These are phyloP conservation scores for Vipera ursinii DNA, from an alignment of 2,797 vertebrate genomes.

Conservation along the genomic window DNA sequence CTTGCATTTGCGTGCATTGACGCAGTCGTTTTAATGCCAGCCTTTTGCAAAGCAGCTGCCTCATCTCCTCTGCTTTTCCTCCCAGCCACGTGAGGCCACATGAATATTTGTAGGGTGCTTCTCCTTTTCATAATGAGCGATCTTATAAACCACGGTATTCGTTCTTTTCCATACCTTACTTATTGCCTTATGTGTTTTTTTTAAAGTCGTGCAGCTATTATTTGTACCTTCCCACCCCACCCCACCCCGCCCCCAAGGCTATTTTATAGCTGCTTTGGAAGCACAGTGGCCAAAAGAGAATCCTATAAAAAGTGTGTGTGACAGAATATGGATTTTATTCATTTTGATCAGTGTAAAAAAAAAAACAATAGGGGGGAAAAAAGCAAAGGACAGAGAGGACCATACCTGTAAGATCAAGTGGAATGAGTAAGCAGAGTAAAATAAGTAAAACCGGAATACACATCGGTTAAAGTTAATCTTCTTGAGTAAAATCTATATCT, in stretches of 20 bases:
- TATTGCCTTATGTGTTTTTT: background rate
- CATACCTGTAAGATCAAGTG: background rate
- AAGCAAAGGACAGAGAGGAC: background rate
- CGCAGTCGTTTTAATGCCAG: fast-evolving
- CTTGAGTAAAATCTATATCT: background rate
- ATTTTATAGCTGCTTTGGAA: background rate
- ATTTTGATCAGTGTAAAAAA: background rate
- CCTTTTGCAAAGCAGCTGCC: background rate
- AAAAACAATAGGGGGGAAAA: background rate
- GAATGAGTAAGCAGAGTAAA: background rate
- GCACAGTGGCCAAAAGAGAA: background rate
- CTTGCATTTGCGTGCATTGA: background rate
- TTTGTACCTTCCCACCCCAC: background rate
- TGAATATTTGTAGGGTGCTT: background rate
- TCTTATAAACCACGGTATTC: background rate
- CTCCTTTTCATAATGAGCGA: background rate
- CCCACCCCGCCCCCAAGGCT: background rate
- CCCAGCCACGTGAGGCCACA: background rate
- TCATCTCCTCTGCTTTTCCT: background rate
- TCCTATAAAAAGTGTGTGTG: background rate
- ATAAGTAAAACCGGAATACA: background rate
- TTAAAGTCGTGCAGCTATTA: background rate
- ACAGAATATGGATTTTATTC: background rate
- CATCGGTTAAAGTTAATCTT: background rate
- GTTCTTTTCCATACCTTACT: background rate